Base-by-base conservation (phyloP, 1,140 invertebrate genomes). In the Solenopsis fugax region DNA sequence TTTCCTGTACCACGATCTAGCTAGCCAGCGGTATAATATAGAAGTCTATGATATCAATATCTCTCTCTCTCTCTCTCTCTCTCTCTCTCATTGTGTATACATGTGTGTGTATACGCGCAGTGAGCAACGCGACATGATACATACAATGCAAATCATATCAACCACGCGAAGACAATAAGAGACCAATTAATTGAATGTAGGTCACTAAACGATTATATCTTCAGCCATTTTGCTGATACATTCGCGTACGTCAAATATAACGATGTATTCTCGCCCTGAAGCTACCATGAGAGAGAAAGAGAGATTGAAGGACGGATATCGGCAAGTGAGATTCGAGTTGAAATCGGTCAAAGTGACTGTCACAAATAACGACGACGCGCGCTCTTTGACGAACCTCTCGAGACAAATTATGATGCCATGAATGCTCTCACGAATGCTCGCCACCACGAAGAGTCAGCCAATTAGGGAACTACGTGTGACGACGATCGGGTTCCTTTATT, bases 101-200 rank as follows among this genome's bases (percentile, higher is more conserved):
- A 50, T 6, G 21, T 10, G 37, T 10, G 37, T 69, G 58, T 62
- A 37, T 69, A 77, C 69, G 80, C 18, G 72, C 34, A 45, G 67
- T 48, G 37, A 45, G 62, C 69, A 56, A 73, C 88, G 41, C 78
- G 62, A 80, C 82, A 71, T 24, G 18, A 12, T 24, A 48, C 24
- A 12, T 24, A 48, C 24, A 21, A 73, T 9, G 69, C 80, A 73
- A 84, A 84, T 62, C 80, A 48, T 58, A 73, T 58, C 54, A 84
- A 84, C 54, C 56, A 48, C 34, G 72, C 82, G 85, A 72, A 91
- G 90, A 92, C 91, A 92, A 92, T 92, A 82, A 89, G 87, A 89
- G 81, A 91, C 82, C 90, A 89, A 92, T 92, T 91, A 91, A 91
- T 92, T 90, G 90, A 90, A 92, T 92, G 90, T 89, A 89, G 90